Evolutionary conservation across 92 coral and sea anemone genomes (phyloP), one percentile per base, ranked within the genome.

Genomic region (Heliopora coerulea): DNA sequence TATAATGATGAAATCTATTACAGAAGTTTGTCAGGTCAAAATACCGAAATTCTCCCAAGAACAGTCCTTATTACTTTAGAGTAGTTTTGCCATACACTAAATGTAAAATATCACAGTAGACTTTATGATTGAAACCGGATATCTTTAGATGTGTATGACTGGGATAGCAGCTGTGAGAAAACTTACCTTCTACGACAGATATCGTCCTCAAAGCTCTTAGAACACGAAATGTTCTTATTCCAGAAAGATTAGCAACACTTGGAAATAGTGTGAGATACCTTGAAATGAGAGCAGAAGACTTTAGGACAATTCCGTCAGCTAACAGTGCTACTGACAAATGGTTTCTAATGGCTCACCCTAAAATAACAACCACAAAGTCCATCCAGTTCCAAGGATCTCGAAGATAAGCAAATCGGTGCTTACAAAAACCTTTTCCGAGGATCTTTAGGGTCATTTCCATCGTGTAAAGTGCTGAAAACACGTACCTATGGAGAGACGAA

Each of bases 381-480:
- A 93, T 58, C 96, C 98, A 93, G 76, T 93, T 93, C 98, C 98
- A 93, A 1, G 96, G 93, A 73, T 93, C 98, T 65, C 98, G 85
- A 30, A 93, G 79, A 75, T 93, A 93, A 15, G 98, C 93, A 56
- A 73, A 93, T 59, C 86, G 86, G 82, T 93, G 98, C 84, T 87
- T 54, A 67, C 86, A 82, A 50, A 89, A 88, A 82, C 98, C 98
- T 79, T 85, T 90, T 39, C 87, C 98, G 27, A 93, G 60, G 20
- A 93, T 93, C 80, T 93, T 93, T 20, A 93, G 65, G 41, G 90
- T 56, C 98, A 93, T 93, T 79, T 93, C 98, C 77, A 87, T 29
- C 23, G 98, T 89, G 84, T 93, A 93, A 29, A 93, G 86, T 28
- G 96, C 98, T 52, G 98, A 93, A 73, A 93, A 93, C 37, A 87